Conservation (phyloP, 2,797 vertebrate genomes). For the Micropoecilia bifurca region DNA sequence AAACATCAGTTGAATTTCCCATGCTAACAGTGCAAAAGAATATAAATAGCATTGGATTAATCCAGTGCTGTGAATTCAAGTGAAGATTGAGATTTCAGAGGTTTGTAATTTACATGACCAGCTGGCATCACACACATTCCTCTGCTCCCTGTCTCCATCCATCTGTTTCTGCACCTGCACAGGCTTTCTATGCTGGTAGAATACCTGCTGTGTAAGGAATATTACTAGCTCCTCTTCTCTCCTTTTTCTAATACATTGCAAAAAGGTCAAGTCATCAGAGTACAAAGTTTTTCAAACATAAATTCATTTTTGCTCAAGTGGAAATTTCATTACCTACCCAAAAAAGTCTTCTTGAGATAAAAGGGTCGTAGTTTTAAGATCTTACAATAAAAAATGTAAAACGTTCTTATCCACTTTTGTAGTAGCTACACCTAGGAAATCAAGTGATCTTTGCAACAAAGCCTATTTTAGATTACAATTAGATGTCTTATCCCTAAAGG, state of each 20-base stretch:
- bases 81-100: conserved; percentile 9
- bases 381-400: conserved; percentile 17
- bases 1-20: neutral
- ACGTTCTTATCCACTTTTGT: conserved; percentile 5
- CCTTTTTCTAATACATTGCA: conserved; percentile 3
- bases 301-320: conserved; percentile 2
- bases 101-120: conserved; percentile 23
- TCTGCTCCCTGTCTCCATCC: conserved; percentile 40
- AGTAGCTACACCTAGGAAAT: neutral
- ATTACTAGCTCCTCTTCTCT: conserved; percentile 18
- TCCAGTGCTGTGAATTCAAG: neutral
- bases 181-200: conserved; percentile 19
- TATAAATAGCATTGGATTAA: neutral
- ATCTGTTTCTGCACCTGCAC: conserved; percentile 46
- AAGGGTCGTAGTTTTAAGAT: neutral
- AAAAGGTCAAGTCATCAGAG: conserved; percentile 20
- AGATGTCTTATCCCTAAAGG: neutral
- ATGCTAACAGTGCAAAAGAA: neutral
- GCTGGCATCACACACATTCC: conserved; percentile 37
- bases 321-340: conserved; percentile 3
- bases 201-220: conserved; percentile 30
- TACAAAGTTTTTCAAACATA: conserved; percentile 2
- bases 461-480: neutral
- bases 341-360: conserved; percentile 6
- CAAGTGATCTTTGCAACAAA: neutral